Evolutionary conservation across 1,140 invertebrate species (phyloP).

Genomic region (Drosophila gunungcola): DNA sequence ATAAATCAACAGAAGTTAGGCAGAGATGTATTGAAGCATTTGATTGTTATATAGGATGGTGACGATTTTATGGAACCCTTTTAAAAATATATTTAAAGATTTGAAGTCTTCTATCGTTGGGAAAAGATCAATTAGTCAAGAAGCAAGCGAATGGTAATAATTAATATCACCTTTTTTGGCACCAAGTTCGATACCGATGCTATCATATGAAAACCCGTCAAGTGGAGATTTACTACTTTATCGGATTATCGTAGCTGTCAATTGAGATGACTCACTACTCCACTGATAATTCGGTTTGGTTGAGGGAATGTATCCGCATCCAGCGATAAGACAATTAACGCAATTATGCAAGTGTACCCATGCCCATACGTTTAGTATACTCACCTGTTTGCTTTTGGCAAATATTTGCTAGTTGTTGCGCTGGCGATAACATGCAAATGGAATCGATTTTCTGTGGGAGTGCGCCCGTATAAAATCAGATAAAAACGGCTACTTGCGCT

Average conservation of each 20-base stretch:
- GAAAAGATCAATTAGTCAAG: neutral
- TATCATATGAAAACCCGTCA: constrained; percentile 3
- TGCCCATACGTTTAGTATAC: constrained; percentile 19
- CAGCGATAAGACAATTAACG: constrained; percentile 61
- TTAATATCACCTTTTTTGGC: neutral
- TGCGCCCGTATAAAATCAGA: neutral
- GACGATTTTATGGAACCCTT: neutral
- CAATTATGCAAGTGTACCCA: constrained; percentile 57
- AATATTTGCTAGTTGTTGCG: constrained; percentile 54
- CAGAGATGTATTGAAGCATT: constrained; percentile 18
- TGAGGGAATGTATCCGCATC: constrained; percentile 12
- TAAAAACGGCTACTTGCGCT: constrained; percentile 11
- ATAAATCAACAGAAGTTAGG: constrained; percentile 37
- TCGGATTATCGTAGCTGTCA: constrained; percentile 18
- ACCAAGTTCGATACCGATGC: constrained; percentile 2
- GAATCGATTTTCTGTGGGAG: constrained; percentile 18
- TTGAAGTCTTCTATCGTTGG: neutral
- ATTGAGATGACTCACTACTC: constrained; percentile 20
- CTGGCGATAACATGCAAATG: constrained; percentile 62
- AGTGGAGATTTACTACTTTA: neutral
- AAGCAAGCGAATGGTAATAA: no score
- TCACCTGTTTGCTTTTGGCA: constrained; percentile 33
- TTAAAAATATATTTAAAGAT: constrained; percentile 6
- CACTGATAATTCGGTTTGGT: neutral
- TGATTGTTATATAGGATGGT: constrained; percentile 11